Conservation (phyloP, 2,888 invertebrate genomes). For the Urechis unicinctus region DNA sequence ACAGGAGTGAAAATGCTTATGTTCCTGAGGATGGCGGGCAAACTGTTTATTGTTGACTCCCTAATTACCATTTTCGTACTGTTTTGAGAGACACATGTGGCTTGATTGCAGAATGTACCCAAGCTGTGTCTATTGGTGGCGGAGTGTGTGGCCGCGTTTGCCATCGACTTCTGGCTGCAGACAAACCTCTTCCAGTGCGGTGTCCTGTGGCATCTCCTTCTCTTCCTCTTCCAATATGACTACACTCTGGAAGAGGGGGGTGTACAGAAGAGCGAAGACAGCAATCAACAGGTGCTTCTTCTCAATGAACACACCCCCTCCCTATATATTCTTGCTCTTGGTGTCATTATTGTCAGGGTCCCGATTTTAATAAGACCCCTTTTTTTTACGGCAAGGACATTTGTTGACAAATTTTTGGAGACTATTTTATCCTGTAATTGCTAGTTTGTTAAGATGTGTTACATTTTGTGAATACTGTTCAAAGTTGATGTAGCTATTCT, state of each 20-base stretch:
- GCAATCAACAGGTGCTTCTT: conserved; percentile 65
- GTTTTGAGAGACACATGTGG: too few species aligned
- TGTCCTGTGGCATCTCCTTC: conserved; percentile 82
- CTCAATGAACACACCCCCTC: background rate
- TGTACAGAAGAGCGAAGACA: conserved; percentile 73
- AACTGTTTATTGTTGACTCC: background rate
- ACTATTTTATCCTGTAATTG: too few species aligned
- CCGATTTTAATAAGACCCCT: too few species aligned
- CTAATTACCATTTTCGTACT: background rate
- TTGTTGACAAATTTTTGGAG: too few species aligned
- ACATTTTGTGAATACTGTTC: too few species aligned
- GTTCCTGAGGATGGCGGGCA: too few species aligned
- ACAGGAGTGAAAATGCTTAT: too few species aligned
- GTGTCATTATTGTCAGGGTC: too few species aligned
- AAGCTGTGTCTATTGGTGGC: conserved; percentile 80
- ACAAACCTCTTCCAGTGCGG: conserved; percentile 59
- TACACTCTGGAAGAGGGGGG: conserved; percentile 96
- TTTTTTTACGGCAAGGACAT: too few species aligned
- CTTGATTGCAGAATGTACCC: conserved; percentile 64
- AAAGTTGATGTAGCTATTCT: too few species aligned
- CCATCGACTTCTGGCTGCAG: conserved; percentile 80
- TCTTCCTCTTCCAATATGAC: conserved; percentile 89
- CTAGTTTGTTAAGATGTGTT: too few species aligned
- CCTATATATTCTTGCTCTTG: background rate
- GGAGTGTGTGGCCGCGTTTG: conserved; percentile 80